Conservation (phyloP, 1,140 invertebrate genomes). For the Drosophila oshimai region DNA sequence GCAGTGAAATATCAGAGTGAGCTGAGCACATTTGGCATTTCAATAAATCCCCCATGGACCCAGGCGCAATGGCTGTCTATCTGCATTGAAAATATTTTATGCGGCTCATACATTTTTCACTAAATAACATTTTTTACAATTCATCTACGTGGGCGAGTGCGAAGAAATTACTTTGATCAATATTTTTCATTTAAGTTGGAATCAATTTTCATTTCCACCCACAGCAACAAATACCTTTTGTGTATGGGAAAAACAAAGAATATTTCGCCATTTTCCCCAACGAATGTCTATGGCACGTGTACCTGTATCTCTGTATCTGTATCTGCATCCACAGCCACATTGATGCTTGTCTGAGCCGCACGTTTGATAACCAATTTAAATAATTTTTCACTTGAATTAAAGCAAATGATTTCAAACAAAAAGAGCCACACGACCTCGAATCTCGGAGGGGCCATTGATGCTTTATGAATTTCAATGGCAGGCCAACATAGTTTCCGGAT, state of each 20-base stretch:
- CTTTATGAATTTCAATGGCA: constrained; percentile 78
- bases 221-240: neutral
- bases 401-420: constrained; percentile 76
- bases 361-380: constrained; percentile 79
- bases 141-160: constrained; percentile 11
- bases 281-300: constrained; percentile 4
- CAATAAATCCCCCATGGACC: constrained; percentile 13
- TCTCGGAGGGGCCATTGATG: constrained; percentile 53
- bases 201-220: constrained; percentile 71
- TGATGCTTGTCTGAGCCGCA: constrained; percentile 40
- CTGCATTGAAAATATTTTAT: constrained; percentile 24
- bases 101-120: constrained; percentile 17
- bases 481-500: constrained; percentile 61
- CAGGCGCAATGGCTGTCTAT: constrained; percentile 7
- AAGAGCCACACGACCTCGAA: constrained; percentile 14
- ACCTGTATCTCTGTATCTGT: constrained; percentile 4
- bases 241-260: constrained; percentile 28
- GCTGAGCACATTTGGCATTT: constrained; percentile 15
- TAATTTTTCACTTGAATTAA: constrained; percentile 81
- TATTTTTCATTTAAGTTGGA: constrained; percentile 59
- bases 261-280: constrained; percentile 2
- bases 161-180: constrained; percentile 62
- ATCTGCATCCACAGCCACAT: constrained; percentile 9
- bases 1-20: constrained; percentile 16
- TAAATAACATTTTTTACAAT: constrained; percentile 37